Base-by-base conservation (phyloP, 2,888 invertebrate species). In the Lepidocyrtoides sp. region DNA sequence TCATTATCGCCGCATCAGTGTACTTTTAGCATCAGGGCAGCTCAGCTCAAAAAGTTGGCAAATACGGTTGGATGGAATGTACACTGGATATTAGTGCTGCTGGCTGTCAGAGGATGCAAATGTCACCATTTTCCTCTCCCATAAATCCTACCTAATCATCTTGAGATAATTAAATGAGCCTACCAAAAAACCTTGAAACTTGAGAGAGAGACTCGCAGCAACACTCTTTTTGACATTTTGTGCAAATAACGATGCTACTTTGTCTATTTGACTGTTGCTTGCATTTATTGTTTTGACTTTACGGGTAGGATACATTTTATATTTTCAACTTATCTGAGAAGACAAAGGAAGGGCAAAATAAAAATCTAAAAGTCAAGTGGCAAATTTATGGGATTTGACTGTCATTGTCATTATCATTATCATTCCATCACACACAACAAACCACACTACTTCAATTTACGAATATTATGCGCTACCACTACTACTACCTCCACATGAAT, bases 301-400 rank as follows among this genome's bases (percentile, higher is more conserved):
- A 4, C 20, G 3, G 20, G 54, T 20, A 54, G 54, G 20, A 20
- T 54, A 54, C 20, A 2, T 8, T 48, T 20, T 54, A 54, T 54
- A 3, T 54, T n/a, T n/a, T n/a, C n/a, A n/a, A 20, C 20, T 54
- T 54, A 54, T 54, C 10, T 54, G 20, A 60, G 5, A 82, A 23
- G 41, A 36, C 60, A 72, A 41, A 57, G 72, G 54, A 41, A 85
- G 72, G 85, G 75, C 36, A 85, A 75, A 85, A 60, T 14, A 75
- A 75, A 32, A 75, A 14, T 23, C 29, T 41, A 51, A 36, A 86
- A 75, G 54, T 54, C 17, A 72, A 85, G 72, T 17, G 48, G 57
- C 17, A 14, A 66, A 84, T 84, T 84, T 84, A 84, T 84, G 84
- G 69, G 51, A 48, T 84, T 32, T 51, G 84, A 69, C 84, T 60